Evolutionary conservation across 2,113 vertebrate genomes (phyloP).

Genomic region (Zosterops hypoxanthus): DNA sequence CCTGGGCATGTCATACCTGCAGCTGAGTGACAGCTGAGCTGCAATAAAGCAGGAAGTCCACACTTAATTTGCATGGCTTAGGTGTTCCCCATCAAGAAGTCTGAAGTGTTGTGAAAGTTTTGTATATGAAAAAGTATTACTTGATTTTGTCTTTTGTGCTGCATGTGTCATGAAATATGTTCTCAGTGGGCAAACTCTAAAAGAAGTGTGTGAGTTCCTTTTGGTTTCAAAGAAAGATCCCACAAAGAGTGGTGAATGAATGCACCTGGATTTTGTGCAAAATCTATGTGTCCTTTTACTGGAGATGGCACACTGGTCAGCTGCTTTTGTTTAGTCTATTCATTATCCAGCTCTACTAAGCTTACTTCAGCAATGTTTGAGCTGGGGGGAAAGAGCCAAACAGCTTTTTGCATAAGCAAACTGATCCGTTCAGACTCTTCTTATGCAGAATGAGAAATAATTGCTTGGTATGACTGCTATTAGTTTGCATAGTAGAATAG

Average conservation of each 20-base stretch:
- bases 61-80: not conserved
- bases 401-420: not conserved
- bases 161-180: not conserved
- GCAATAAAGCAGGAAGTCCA: not conserved
- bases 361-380: not conserved
- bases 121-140: not conserved
- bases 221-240: not conserved
- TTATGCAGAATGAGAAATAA: not conserved
- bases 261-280: not conserved
- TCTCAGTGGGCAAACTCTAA: not conserved
- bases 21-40: not conserved
- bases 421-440: not conserved
- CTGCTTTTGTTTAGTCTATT: slow-evolving; percentile 48
- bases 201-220: not conserved
- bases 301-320: not conserved
- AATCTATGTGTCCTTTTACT: not conserved
- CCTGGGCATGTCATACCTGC: not conserved
- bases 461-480: not conserved
- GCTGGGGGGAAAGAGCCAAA: not conserved
- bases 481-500: not conserved
- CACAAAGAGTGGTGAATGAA: not conserved
- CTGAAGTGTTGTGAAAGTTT: not conserved
- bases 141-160: not conserved
- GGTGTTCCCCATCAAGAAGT: not conserved
- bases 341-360: not conserved